Evolutionary conservation across 2,797 vertebrate species (phyloP).

Genomic region (Enteromius radiatus): DNA sequence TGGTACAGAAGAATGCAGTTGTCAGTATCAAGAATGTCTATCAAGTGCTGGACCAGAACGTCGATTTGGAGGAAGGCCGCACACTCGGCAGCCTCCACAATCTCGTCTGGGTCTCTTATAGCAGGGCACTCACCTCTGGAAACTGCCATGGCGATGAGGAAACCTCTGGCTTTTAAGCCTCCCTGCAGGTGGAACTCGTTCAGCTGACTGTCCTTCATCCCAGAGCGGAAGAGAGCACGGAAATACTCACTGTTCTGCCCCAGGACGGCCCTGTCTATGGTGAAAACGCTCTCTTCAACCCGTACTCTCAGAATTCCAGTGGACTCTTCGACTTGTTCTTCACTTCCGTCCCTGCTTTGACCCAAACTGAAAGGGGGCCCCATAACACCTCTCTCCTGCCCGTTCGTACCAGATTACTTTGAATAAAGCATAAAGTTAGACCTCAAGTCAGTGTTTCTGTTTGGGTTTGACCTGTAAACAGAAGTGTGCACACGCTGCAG

Average conservation of each 20-base stretch:
- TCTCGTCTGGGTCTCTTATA: constrained; percentile 81
- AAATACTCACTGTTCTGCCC: constrained; percentile 87
- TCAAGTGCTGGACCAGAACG: constrained; percentile 79
- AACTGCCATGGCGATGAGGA: constrained; percentile 82
- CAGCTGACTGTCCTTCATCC: constrained; percentile 88
- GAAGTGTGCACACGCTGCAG: constrained; percentile 61
- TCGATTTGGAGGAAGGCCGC: constrained; percentile 91
- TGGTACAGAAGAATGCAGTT: constrained; percentile 91
- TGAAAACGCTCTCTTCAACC: constrained; percentile 85
- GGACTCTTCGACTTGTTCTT: constrained; percentile 37
- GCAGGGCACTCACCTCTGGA: constrained; percentile 82
- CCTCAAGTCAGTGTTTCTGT: constrained; percentile 53
- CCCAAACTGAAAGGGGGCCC: constrained; percentile 52
- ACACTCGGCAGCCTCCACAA: constrained; percentile 88
- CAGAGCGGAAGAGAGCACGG: constrained; percentile 90
- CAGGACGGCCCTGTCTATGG: constrained; percentile 80
- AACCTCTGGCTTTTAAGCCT: constrained; percentile 82
- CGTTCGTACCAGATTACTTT: constrained; percentile 20
- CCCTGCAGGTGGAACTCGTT: constrained; percentile 83
- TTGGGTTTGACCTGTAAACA: constrained; percentile 62
- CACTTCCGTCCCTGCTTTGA: constrained; percentile 45
- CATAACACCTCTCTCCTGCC: constrained; percentile 50
- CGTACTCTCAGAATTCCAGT: constrained; percentile 75
- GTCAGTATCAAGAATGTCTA: constrained; percentile 85
- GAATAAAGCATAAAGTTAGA: background rate